Evolutionary conservation across 1,140 invertebrate species (phyloP).

Genomic region (Nasonia vitripennis): DNA sequence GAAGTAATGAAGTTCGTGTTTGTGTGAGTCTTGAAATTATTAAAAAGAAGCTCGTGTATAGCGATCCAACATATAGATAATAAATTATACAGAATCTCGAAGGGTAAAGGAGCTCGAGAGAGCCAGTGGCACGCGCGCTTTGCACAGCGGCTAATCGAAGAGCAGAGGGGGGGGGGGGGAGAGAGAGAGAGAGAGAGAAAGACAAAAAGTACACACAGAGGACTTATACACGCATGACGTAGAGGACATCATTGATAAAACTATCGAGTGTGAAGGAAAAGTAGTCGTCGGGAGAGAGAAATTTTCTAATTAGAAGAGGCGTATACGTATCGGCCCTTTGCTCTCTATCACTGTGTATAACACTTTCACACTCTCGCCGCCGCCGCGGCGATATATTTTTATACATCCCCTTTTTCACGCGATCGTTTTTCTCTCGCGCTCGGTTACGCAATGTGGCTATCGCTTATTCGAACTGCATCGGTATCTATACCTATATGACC

Average conservation of each 20-base stretch:
- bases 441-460: not conserved
- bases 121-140: not conserved
- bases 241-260: constrained; percentile 50
- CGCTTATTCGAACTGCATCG: not conserved
- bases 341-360: not conserved
- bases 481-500: no score
- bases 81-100: no score
- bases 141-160: not conserved
- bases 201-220: constrained; percentile 10
- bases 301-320: constrained; percentile 39
- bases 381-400: not conserved
- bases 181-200: no score
- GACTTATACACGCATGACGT: constrained; percentile 10
- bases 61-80: no score
- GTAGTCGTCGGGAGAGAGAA: not conserved
- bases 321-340: not conserved
- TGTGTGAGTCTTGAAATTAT: no score
- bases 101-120: not conserved
- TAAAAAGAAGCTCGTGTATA: no score
- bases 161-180: not conserved
- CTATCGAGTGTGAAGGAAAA: constrained; percentile 47
- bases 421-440: not conserved
- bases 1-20: no score
- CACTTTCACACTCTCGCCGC: not conserved
- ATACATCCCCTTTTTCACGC: not conserved